Evolutionary conservation across 1,140 invertebrate genomes (phyloP).

Genomic region (Chelonus insularis): DNA sequence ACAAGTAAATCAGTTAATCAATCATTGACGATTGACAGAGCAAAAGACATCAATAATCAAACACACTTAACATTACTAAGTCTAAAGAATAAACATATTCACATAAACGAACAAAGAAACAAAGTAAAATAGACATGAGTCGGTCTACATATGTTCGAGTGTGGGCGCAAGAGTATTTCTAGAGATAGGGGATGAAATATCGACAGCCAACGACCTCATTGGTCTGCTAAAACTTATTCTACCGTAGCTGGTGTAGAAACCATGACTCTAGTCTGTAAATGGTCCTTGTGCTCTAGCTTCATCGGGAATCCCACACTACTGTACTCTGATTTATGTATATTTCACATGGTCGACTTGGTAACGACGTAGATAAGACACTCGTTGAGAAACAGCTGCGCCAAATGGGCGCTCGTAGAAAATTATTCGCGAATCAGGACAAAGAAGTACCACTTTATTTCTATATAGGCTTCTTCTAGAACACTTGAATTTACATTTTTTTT

Average conservation of each 20-base stretch:
- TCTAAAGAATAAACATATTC: no score
- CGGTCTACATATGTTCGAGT: slow-evolving; percentile 18
- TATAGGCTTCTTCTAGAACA: no score
- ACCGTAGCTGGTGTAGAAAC: not conserved
- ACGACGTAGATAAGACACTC: slow-evolving; percentile 16
- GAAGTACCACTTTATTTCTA: slow-evolving; percentile 2
- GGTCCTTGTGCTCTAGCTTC: not conserved
- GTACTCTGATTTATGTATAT: slow-evolving; percentile 13
- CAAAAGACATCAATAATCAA: no score
- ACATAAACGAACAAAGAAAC: no score
- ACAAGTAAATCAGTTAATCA: no score
- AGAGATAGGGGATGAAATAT: slow-evolving; percentile 50
- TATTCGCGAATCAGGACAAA: slow-evolving; percentile 11
- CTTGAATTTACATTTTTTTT: not conserved
- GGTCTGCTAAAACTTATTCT: slow-evolving; percentile 37
- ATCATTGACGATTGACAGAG: no score
- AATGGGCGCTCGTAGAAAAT: slow-evolving; percentile 15
- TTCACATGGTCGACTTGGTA: not conserved
- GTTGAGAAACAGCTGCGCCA: slow-evolving; percentile 1
- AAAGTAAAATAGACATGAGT: not conserved
- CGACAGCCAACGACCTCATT: slow-evolving; percentile 40
- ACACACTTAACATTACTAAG: no score
- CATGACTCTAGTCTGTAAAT: not conserved
- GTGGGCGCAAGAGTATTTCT: slow-evolving; percentile 11
- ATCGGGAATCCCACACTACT: not conserved